A percentile compares a stretch with the other conserved stretches of the same genome.
Evolutionary conservation across 2,797 vertebrate species (phyloP).

Genomic region (Sorex maritimensis): DNA sequence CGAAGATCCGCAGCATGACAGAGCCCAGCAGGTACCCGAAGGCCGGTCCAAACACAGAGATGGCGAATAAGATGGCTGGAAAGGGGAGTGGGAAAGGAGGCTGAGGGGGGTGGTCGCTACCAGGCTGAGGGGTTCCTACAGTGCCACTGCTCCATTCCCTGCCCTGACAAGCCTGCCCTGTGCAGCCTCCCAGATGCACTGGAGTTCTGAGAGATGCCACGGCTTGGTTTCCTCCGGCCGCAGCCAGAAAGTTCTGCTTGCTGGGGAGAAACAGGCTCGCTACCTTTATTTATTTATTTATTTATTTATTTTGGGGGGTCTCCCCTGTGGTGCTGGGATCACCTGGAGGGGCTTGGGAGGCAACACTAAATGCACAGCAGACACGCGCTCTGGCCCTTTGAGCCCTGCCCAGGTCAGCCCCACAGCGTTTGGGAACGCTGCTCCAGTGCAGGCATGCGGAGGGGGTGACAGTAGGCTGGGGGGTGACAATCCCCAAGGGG

Average conservation of each 20-base stretch:
- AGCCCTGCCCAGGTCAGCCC: not conserved
- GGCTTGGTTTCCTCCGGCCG: not conserved
- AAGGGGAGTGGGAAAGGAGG: conserved; percentile 43
- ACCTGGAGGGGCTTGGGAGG: too few relatives aligned
- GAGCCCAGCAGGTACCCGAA: conserved; percentile 97
- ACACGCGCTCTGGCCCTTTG: too few relatives aligned
- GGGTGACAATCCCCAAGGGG: not conserved
- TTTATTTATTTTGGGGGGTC: too few relatives aligned
- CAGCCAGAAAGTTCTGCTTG: not conserved
- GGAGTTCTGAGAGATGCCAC: not conserved
- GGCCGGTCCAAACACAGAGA: conserved; percentile 97
- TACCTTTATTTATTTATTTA: too few relatives aligned
- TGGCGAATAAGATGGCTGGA: conserved; percentile 96
- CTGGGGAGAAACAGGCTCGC: not conserved
- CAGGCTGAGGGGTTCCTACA: not conserved
- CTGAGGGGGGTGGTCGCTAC: not conserved
- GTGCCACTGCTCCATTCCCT: not conserved
- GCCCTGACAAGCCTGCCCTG: not conserved
- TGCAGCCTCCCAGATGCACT: not conserved
- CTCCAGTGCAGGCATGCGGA: too few relatives aligned
- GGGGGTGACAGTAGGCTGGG: not conserved
- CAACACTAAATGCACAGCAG: too few relatives aligned
- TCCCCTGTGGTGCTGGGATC: too few relatives aligned
- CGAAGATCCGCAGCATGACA: conserved; percentile 94
- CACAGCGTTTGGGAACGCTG: not conserved